Evolutionary conservation across 2,797 vertebrate species (phyloP).

Genomic region (Babyrousa celebensis): DNA sequence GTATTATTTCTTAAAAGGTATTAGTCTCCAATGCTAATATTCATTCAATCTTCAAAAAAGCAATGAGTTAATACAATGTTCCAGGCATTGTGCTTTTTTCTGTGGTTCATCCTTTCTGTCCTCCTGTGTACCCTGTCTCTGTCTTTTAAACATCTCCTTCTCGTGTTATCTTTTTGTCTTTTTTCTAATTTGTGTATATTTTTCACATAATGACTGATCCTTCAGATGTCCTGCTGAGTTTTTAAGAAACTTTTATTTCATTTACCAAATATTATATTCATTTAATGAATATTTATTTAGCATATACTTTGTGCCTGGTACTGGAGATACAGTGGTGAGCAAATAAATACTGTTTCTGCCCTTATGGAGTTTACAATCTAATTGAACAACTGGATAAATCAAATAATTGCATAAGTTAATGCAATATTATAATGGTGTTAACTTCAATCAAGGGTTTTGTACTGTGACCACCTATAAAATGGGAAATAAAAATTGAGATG

Average conservation of each 20-base stretch:
- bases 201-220: background rate
- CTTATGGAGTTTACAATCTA: background rate
- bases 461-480: background rate
- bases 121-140: background rate
- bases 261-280: conserved; percentile 16
- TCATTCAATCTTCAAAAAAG: background rate
- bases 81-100: background rate
- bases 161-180: background rate
- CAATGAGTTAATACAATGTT: background rate
- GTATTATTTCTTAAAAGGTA: background rate
- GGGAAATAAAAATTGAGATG: background rate
- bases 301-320: background rate
- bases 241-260: conserved; percentile 3
- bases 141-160: background rate
- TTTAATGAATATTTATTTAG: background rate
- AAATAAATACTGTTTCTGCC: background rate
- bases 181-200: background rate
- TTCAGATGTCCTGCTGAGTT: background rate
- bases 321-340: background rate
- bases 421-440: background rate
- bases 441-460: background rate
- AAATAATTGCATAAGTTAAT: background rate
- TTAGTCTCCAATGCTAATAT: background rate
- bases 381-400: background rate
- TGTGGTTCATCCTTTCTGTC: background rate